These are phyloP conservation scores for Agrotis puta DNA, from an alignment of 2,888 invertebrate genomes.

Conservation along the genomic window DNA sequence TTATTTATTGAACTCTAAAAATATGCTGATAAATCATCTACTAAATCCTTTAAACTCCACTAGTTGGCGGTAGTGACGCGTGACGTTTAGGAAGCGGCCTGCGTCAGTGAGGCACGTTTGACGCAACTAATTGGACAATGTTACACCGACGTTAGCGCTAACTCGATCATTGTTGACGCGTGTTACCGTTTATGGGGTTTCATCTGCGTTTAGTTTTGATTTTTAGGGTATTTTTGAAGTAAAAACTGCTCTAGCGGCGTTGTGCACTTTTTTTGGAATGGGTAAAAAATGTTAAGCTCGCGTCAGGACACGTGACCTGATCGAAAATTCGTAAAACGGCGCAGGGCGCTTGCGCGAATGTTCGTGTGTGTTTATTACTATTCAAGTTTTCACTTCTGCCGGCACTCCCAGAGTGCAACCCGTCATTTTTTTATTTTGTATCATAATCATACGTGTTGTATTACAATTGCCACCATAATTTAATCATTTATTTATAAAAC, in stretches of 20 bases:
- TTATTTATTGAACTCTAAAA: neutral
- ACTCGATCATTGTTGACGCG: slow-evolving; percentile 77
- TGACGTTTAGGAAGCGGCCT: slow-evolving; percentile 80
- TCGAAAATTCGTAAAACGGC: too few species aligned
- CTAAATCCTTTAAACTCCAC: neutral
- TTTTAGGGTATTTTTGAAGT: neutral
- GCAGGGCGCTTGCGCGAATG: too few species aligned
- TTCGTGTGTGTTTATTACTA: too few species aligned
- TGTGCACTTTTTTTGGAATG: too few species aligned
- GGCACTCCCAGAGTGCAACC: too few species aligned
- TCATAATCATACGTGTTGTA: too few species aligned
- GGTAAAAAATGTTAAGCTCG: too few species aligned
- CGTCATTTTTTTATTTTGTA: neutral
- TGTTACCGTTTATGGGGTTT: slow-evolving; percentile 56
- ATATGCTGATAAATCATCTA: neutral
- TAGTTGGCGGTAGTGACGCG: neutral
- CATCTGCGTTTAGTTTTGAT: slow-evolving; percentile 11
- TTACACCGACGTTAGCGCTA: slow-evolving; percentile 77
- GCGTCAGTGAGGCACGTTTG: slow-evolving; percentile 78
- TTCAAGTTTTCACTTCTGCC: too few species aligned
- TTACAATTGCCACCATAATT: too few species aligned
- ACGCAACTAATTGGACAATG: slow-evolving; percentile 85
- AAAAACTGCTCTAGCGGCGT: too few species aligned
- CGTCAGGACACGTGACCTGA: too few species aligned
- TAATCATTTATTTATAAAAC: too few species aligned